Evolutionary conservation across 2,888 invertebrate species (phyloP).

Genomic region (Liposcelis brunnea): DNA sequence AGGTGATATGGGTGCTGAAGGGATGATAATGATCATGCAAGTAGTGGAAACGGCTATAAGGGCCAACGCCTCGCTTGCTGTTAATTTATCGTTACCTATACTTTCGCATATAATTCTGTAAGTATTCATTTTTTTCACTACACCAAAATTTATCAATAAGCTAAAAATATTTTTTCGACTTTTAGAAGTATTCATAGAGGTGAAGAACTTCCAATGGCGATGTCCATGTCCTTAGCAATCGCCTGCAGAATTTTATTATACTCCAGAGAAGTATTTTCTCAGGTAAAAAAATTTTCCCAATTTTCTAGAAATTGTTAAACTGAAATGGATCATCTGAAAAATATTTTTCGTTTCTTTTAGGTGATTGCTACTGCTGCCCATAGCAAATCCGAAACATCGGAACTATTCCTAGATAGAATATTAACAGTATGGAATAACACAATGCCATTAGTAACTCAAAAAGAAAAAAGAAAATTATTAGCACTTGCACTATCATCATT

Average conservation of each 20-base stretch:
- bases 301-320: neutral
- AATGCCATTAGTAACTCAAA: conserved; percentile 59
- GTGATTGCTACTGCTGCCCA: conserved; percentile 20
- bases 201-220: conserved; percentile 52
- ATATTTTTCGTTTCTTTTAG: conserved; percentile 15
- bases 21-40: conserved; percentile 51
- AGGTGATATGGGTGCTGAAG: conserved; percentile 59
- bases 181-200: conserved; percentile 45
- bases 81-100: conserved; percentile 40
- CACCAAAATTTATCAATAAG: no score
- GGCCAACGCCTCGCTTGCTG: conserved; percentile 51
- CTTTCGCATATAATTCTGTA: conserved; percentile 42
- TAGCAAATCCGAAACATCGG: conserved; percentile 22
- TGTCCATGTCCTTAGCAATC: conserved; percentile 61
- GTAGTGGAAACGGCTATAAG: conserved; percentile 60
- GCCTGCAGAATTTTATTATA: conserved; percentile 59
- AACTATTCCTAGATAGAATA: conserved; percentile 49
- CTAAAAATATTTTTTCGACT: no score
- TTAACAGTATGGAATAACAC: conserved; percentile 62
- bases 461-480: conserved; percentile 67
- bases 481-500: conserved; percentile 37
- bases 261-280: conserved; percentile 29
- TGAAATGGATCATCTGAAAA: conserved; percentile 2
- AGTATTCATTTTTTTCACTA: conserved; percentile 19
- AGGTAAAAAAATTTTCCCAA: conserved; percentile 19